Conservation (phyloP, 2,113 vertebrate genomes). For the Actenoides hombroni region DNA sequence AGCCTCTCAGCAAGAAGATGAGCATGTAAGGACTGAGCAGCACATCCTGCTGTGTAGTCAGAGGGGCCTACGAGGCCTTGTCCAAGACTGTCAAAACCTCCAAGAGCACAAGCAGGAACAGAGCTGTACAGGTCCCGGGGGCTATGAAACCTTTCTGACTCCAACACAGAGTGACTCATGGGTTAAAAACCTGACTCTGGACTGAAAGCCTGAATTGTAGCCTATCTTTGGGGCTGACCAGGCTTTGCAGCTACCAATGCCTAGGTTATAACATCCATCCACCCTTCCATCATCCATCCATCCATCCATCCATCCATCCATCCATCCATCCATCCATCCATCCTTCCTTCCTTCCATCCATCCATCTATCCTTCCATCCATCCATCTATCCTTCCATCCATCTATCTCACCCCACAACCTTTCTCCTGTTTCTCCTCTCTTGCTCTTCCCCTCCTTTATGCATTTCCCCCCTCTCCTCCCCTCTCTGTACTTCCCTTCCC, state of each 20-base stretch:
- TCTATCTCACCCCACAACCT: not conserved
- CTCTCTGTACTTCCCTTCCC: not conserved
- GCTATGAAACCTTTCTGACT: not conserved
- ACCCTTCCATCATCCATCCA: not conserved
- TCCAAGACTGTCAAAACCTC: not conserved
- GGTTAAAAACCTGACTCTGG: accelerated
- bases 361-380: not conserved
- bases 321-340: not conserved
- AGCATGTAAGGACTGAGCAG: accelerated
- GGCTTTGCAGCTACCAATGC: not conserved
- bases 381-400: not conserved
- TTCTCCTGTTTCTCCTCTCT: not conserved
- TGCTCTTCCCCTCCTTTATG: not conserved
- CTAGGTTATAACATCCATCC: not conserved
- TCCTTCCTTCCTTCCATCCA: not conserved
- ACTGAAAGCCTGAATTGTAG: not conserved
- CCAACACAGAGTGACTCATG: not conserved
- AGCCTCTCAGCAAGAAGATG: not conserved
- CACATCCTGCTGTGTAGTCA: not conserved
- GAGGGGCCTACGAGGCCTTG: no score
- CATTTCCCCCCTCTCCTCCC: not conserved
- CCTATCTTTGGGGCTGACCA: not conserved
- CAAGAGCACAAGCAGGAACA: not conserved
- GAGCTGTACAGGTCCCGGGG: accelerated
- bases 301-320: not conserved